Evolutionary conservation across 2,888 invertebrate species (phyloP), one percentile per base, ranked within the genome.

Genomic region (Melieria picta): DNA sequence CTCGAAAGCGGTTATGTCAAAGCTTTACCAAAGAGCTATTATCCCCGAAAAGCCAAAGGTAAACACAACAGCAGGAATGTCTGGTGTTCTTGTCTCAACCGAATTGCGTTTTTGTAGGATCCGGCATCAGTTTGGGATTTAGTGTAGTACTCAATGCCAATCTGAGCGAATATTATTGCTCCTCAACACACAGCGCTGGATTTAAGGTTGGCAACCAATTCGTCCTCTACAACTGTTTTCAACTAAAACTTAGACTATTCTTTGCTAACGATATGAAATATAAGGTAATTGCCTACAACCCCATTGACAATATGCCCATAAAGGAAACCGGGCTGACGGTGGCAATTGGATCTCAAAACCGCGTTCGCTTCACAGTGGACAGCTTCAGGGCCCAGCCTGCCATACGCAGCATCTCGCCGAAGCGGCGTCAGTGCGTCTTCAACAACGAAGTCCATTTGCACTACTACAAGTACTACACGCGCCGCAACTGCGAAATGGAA

Each of bases 271-370:
- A 30, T 30, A 30, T 30, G 30, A 30, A 30, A 30, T 30, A 0
- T 13, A 5, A 83, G 85, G 62, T 85, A 0, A 72, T 78, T 4
- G 76, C 85, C n/a, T 93, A 94, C 78, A 94, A 92, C 84, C 94
- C 94, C 0, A 91, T 93, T 0, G 94, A 94, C 83, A 92, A 92
- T 0, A 94, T 94, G 0, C 92, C 92, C 81, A 90, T 94, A 72
- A 90, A 91, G 5, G 92, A 93, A 78, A 90, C 91, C 72, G 94
- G 93, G 0, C 90, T 92, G 67, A 89, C 92, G 1, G 86, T 93
- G 65, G 89, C 90, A 62, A 91, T 93, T 0, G 94, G 94, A 0
- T 86, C 89, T 46, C 94, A 94, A 82, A 90, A 91, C 0, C 88
- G 91, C 10, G 89, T 93, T 65, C 89, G 91, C 0, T 89, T 94